Conservation (phyloP, 2,797 vertebrate species). For the Macrochelys suwanniensis region DNA sequence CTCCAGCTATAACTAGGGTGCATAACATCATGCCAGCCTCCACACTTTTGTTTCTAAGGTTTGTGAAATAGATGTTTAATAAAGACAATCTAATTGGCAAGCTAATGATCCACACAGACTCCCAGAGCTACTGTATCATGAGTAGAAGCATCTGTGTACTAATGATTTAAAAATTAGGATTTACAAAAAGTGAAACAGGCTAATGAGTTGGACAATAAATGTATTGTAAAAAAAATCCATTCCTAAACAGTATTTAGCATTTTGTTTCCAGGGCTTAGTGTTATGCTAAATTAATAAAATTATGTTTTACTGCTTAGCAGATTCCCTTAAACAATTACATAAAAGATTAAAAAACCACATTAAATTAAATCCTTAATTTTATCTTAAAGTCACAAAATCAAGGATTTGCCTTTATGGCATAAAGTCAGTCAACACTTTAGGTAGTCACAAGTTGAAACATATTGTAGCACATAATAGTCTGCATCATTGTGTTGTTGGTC, state of each 20-base stretch:
- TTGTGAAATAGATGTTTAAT: constrained; percentile 46
- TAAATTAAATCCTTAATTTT: constrained; percentile 18
- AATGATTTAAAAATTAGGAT: constrained; percentile 30
- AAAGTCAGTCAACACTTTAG: background rate
- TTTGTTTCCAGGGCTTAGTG: constrained; percentile 43
- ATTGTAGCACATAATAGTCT: background rate
- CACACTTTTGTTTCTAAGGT: background rate
- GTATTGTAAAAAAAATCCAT: constrained; percentile 52
- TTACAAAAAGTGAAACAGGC: constrained; percentile 36
- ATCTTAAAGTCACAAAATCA: constrained; percentile 31
- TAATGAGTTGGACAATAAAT: constrained; percentile 48
- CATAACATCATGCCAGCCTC: background rate
- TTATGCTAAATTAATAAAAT: constrained; percentile 54
- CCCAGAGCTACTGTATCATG: background rate
- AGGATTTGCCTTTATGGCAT: background rate
- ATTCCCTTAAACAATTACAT: constrained; percentile 34
- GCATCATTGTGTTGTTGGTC: background rate
- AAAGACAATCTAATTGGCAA: constrained; percentile 43
- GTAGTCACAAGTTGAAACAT: no score
- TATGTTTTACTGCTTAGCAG: constrained; percentile 8
- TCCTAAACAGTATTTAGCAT: constrained; percentile 57
- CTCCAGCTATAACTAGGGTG: background rate
- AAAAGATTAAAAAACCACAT: constrained; percentile 2
- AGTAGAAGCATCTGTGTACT: constrained; percentile 25
- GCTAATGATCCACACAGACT: constrained; percentile 8